Conservation (phyloP, 1,140 invertebrate species). For the Goniozus legneri region DNA sequence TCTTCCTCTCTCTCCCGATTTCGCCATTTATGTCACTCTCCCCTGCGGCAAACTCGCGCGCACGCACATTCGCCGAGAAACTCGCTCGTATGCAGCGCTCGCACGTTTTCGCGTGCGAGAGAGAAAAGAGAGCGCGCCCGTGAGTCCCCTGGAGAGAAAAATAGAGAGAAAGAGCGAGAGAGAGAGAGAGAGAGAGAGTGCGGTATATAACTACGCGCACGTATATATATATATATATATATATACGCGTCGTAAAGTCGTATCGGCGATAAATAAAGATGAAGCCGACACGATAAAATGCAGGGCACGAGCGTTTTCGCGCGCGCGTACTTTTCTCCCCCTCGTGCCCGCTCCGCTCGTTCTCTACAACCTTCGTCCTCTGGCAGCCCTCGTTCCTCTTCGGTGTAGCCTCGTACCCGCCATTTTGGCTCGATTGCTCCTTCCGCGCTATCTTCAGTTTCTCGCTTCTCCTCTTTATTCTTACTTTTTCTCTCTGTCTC, state of each 20-base stretch:
- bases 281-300: constrained; percentile 26
- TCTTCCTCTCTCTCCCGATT: no score
- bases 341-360: neutral
- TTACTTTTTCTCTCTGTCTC: constrained; percentile 2
- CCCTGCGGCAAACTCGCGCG: no score
- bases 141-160: neutral
- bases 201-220: neutral
- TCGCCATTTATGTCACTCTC: no score
- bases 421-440: neutral
- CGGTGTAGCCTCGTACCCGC: neutral
- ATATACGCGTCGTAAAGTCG: constrained; percentile 25
- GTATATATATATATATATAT: neutral
- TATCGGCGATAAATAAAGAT: constrained; percentile 31
- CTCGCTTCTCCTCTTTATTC: constrained; percentile 5
- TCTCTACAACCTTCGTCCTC: neutral
- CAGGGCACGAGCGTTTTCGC: constrained; percentile 19
- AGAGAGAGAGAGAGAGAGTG: neutral
- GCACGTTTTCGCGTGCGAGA: neutral
- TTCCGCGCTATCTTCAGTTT: constrained; percentile 2
- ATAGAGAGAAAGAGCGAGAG: no score
- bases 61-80: no score
- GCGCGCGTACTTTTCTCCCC: neutral
- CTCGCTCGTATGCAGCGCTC: no score
- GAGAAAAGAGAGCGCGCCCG: no score
- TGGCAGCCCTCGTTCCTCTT: neutral